Base-by-base conservation (phyloP, 2,888 invertebrate species). In the Xestia xanthographa region DNA sequence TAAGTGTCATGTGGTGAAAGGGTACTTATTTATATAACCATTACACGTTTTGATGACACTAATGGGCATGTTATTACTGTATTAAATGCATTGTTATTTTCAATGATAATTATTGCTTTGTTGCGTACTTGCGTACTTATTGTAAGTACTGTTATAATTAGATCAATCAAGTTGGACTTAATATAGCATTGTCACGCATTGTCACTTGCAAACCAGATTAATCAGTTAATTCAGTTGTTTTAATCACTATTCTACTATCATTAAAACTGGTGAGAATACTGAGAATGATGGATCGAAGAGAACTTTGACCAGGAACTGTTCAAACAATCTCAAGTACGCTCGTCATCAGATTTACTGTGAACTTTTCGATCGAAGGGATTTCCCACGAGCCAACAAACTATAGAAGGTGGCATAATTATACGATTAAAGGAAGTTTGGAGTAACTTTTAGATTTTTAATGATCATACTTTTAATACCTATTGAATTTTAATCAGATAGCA, bases 301-400 rank as follows among this genome's bases (percentile, higher is more conserved):
- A 65, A 72, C 69, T 73, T 79, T 73, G 73, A 79, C 41, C 84
- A 67, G 67, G 60, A 84, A 79, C 34, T 38, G n/a, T 38, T 81
- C 20, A 62, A 53, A 26, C 26, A 50, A 62, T 41, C 43, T 9
- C 20, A 41, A 41, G 12, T 62, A 11, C 11, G 17, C 14, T 45
- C 41, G 79, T 70, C 66, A 73, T 71, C 14, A 53, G 2, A 56
- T 68, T 68, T 68, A 38, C 9, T 20, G 8, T 38, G 38, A 66
- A 62, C 4, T 56, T 75, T 62, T 68, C 38, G n/a, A 12, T 29
- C 12, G 6, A 67, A 48, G 67, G 70, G 62, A 17, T 65, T 71
- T 84, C 65, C 84, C 43, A 56, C 11, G 34, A 43, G 12, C 34
- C n/a, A 26, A 2, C 14, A 22, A 22, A 1, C 38, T 41, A 41